Evolutionary conservation across 1,140 invertebrate species (phyloP).

Genomic region (Leptinotarsa defecta): DNA sequence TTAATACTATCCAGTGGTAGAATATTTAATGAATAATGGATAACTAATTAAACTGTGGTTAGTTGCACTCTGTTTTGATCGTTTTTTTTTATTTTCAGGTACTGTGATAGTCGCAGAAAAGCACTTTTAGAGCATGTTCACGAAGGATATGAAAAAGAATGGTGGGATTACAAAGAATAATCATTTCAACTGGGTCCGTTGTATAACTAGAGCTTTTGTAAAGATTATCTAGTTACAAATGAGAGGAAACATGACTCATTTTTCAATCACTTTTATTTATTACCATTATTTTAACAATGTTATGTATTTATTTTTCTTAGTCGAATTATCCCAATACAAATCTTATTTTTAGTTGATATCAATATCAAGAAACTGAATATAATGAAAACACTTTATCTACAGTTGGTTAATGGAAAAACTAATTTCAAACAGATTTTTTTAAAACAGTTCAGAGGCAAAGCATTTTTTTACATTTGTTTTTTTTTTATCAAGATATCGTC

Average conservation of each 20-base stretch:
- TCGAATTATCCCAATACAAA: not conserved
- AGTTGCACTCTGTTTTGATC: not conserved
- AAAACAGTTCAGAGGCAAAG: too few relatives aligned
- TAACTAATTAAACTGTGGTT: not conserved
- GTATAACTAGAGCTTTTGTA: conserved; percentile 41
- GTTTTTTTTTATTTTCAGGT: conserved; percentile 66
- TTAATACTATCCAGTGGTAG: not conserved
- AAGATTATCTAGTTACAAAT: conserved; percentile 45
- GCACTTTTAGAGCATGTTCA: conserved; percentile 95
- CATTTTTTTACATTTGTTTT: too few relatives aligned
- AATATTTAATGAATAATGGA: too few relatives aligned
- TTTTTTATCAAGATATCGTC: too few relatives aligned
- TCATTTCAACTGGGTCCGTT: conserved; percentile 28
- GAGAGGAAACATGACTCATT: not conserved
- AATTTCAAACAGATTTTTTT: too few relatives aligned
- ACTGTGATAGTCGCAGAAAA: conserved; percentile 94
- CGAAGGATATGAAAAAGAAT: conserved; percentile 98
- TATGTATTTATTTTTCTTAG: not conserved
- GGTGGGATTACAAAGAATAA: conserved; percentile 93
- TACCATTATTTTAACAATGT: not conserved
- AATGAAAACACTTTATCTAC: too few relatives aligned
- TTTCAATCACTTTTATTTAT: not conserved
- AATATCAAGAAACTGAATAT: too few relatives aligned
- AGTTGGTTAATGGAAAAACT: too few relatives aligned
- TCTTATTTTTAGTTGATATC: too few relatives aligned